Evolutionary conservation across 2,797 vertebrate genomes (phyloP).

Genomic region (Anguilla marmorata): DNA sequence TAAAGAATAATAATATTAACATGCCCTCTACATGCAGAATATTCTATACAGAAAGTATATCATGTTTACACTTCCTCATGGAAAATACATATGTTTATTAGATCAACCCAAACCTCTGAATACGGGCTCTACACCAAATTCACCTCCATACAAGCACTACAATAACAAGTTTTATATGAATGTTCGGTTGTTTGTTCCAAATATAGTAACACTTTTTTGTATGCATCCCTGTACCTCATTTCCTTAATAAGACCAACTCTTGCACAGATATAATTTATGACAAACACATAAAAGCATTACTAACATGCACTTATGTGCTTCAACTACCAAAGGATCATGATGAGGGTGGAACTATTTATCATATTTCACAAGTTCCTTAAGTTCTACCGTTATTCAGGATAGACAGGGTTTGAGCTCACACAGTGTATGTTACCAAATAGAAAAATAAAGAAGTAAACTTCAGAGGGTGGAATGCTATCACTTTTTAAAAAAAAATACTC

Average conservation of each 20-base stretch:
- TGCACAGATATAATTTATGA: not conserved
- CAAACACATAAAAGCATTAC: not conserved
- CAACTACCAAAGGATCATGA: not conserved
- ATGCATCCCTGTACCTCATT: slow-evolving; percentile 5
- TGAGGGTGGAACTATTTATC: not conserved
- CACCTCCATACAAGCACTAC: not conserved
- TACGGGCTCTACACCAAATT: not conserved
- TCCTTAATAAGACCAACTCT: not conserved
- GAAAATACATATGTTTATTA: not conserved
- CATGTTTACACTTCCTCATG: not conserved
- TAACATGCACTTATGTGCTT: not conserved
- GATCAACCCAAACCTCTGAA: not conserved
- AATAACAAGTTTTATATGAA: not conserved
- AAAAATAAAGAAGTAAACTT: not conserved
- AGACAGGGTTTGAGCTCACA: not conserved
- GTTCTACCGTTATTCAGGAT: not conserved
- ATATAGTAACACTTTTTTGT: not conserved
- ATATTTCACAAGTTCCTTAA: not conserved
- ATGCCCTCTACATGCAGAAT: not conserved
- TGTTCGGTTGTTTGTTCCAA: not conserved
- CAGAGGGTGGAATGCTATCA: not conserved
- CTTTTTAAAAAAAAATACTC: not conserved
- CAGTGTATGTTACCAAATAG: not conserved
- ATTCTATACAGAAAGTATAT: not conserved
- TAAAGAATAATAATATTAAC: slow-evolving; percentile 22